These are phyloP conservation scores for Hemiscyllium ocellatum DNA, from an alignment of 2,113 vertebrate genomes.

Conservation along the genomic window DNA sequence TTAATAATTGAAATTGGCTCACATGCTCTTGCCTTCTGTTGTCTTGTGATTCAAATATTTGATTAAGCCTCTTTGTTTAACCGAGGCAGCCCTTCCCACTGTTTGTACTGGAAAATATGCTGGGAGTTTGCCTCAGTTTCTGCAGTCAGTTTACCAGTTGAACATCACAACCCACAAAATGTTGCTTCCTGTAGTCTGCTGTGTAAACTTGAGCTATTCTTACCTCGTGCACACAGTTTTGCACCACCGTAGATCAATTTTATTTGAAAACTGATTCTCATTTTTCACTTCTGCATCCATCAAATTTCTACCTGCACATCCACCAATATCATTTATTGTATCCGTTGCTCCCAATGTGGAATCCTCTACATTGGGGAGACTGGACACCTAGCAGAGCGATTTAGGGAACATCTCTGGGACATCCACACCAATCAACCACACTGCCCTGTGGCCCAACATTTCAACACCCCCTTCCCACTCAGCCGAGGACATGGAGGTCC, in stretches of 20 bases:
- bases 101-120: neutral
- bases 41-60: conserved; percentile 6
- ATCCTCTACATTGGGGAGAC: no score
- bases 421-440: no score
- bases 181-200: neutral
- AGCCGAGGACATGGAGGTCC: no score
- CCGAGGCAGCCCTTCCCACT: neutral
- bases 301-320: no score
- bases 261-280: neutral
- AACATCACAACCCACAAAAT: neutral
- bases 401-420: no score
- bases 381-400: no score
- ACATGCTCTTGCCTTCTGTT: neutral
- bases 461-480: no score
- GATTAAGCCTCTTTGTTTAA: neutral
- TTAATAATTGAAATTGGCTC: neutral
- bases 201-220: neutral
- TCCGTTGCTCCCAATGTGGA: no score
- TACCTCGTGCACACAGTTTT: neutral
- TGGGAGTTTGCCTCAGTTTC: neutral
- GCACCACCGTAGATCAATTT: neutral
- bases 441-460: no score
- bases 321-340: no score
- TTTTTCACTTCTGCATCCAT: neutral
- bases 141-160: neutral